phyloP scores from a whole-genome alignment of 2,888 invertebrate species.

The Parnassius apollo region DNA sequence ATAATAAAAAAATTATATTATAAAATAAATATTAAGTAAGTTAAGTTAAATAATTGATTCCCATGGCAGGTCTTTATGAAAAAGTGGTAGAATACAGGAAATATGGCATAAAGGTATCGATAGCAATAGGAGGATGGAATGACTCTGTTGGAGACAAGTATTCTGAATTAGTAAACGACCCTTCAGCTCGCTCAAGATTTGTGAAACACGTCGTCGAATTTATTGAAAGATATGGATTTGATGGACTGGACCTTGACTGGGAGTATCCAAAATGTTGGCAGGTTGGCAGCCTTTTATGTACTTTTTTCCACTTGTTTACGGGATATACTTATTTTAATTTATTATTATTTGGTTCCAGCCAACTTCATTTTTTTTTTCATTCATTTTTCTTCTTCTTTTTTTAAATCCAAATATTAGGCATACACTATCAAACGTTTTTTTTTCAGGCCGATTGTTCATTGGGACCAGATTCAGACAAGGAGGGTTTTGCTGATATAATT shows the following conservation, averaged over 20 bases:
- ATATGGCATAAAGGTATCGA: slow-evolving; percentile 90
- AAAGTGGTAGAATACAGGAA: slow-evolving; percentile 89
- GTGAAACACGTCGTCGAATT: slow-evolving; percentile 88
- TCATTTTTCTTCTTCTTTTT: too few relatives aligned
- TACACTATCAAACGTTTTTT: background rate
- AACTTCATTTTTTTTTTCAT: too few relatives aligned
- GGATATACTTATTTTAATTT: too few relatives aligned
- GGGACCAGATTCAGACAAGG: slow-evolving; percentile 91
- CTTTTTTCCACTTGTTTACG: background rate
- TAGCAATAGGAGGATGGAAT: slow-evolving; percentile 98
- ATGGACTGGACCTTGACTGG: slow-evolving; percentile 97
- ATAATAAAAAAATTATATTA: background rate
- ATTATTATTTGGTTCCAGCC: too few relatives aligned
- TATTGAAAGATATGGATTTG: slow-evolving; percentile 90
- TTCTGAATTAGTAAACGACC: slow-evolving; percentile 89
- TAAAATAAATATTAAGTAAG: background rate
- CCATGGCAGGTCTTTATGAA: slow-evolving; percentile 87
- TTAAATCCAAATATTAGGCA: too few relatives aligned
- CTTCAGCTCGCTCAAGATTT: slow-evolving; percentile 86
- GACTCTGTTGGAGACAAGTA: slow-evolving; percentile 95
- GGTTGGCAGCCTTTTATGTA: slow-evolving; percentile 56
- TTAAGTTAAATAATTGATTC: slow-evolving; percentile 1
- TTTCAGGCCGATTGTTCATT: slow-evolving; percentile 90
- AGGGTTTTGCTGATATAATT: slow-evolving; percentile 87
- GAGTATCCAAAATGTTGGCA: slow-evolving; percentile 96